Evolutionary conservation across 2,888 invertebrate genomes (phyloP).

Genomic region (Drosophila paracracens): DNA sequence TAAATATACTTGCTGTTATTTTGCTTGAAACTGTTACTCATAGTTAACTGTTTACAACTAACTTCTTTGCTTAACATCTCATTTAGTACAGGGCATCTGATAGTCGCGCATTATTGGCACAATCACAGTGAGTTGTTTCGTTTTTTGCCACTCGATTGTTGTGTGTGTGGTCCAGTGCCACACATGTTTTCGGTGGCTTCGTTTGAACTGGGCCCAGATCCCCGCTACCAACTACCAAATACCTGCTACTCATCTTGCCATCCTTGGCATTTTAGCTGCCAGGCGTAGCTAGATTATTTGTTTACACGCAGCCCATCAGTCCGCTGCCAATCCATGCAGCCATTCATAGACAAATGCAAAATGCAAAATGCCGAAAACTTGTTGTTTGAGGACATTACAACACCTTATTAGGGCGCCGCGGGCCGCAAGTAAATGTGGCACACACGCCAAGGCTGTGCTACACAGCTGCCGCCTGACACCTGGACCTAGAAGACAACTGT

Average conservation of each 20-base stretch:
- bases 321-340: slow-evolving; percentile 38
- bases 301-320: slow-evolving; percentile 67
- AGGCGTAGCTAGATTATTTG: slow-evolving; percentile 72
- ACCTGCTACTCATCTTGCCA: background rate
- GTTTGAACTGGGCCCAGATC: slow-evolving; percentile 66
- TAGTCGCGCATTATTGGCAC: background rate
- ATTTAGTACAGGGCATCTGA: slow-evolving; percentile 6
- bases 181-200: slow-evolving; percentile 72
- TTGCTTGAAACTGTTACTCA: background rate
- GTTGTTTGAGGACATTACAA: slow-evolving; percentile 65
- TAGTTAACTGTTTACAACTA: background rate
- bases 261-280: slow-evolving; percentile 1
- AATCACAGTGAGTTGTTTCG: slow-evolving; percentile 1
- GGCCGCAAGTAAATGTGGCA: slow-evolving; percentile 55
- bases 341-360: slow-evolving; percentile 17
- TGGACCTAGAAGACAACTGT: slow-evolving; percentile 57
- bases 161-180: slow-evolving; percentile 66
- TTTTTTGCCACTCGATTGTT: slow-evolving; percentile 37
- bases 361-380: slow-evolving; percentile 14
- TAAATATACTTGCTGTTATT: background rate
- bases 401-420: slow-evolving; percentile 64
- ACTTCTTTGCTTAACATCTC: background rate
- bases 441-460: slow-evolving; percentile 31
- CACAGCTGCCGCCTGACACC: slow-evolving; percentile 52
- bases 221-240: slow-evolving; percentile 4